Conservation (phyloP, 2,113 vertebrate genomes). For the Lanius ludovicianus region DNA sequence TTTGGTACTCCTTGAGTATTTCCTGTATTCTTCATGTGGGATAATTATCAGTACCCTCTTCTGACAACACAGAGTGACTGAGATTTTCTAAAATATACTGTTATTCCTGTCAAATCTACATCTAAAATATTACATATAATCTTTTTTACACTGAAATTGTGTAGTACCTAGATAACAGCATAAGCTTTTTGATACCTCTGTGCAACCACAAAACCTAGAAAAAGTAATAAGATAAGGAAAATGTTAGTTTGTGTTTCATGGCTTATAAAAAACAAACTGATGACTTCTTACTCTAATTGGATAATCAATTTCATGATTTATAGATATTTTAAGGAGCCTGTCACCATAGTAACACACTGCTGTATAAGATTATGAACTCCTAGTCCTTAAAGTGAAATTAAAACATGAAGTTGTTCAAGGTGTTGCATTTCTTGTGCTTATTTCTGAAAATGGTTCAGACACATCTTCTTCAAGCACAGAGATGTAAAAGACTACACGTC, state of each 20-base stretch:
- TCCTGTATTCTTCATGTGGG: not conserved
- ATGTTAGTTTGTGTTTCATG: not conserved
- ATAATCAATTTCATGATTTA: not conserved
- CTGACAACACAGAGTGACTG: not conserved
- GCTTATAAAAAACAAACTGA: not conserved
- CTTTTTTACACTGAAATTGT: not conserved
- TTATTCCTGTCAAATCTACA: not conserved
- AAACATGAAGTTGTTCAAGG: not conserved
- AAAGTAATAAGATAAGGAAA: not conserved
- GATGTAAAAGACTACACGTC: not conserved
- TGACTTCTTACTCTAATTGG: not conserved
- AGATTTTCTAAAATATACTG: not conserved
- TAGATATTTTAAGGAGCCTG: not conserved
- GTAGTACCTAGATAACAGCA: not conserved
- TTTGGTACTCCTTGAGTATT: not conserved
- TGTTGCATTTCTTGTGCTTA: not conserved
- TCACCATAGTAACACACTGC: not conserved
- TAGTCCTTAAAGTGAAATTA: not conserved
- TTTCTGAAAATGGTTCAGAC: not conserved
- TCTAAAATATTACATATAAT: not conserved
- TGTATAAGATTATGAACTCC: not conserved
- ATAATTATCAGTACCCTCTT: not conserved
- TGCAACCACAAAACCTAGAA: not conserved
- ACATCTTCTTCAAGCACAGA: not conserved
- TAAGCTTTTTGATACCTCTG: not conserved